Percentiles rank a stretch among this genome's conserved stretches.
Conservation (phyloP, 2,888 invertebrate genomes). For the Rhodophaea formosa region DNA sequence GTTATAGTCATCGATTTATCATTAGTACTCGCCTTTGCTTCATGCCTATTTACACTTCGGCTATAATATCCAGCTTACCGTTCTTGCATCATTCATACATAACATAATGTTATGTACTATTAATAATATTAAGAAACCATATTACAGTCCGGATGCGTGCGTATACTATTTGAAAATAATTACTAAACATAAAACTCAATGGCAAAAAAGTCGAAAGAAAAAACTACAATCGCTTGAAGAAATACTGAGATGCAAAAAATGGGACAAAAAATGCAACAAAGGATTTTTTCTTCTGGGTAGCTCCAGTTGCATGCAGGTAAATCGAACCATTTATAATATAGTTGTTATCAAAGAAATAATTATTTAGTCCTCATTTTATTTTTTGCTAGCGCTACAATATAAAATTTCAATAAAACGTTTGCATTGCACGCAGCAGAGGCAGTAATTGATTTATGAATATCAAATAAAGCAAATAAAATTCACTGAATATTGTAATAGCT, state of each 20-base stretch:
- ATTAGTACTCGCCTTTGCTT: too few species aligned
- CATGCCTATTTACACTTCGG: too few species aligned
- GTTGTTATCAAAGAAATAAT: constrained; percentile 1
- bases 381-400: background rate
- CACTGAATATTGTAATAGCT: constrained; percentile 31
- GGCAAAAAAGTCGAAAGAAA: constrained; percentile 27
- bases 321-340: background rate
- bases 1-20: too few species aligned
- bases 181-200: constrained; percentile 38
- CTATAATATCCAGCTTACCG: too few species aligned
- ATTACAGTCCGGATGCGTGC: constrained; percentile 31
- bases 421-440: background rate
- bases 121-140: constrained; percentile 28
- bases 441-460: constrained; percentile 5
- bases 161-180: constrained; percentile 47
- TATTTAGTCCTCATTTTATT: background rate
- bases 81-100: too few species aligned
- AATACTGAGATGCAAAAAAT: constrained; percentile 38
- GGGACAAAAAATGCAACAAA: constrained; percentile 43
- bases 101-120: too few species aligned
- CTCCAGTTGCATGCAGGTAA: constrained; percentile 31
- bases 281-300: constrained; percentile 36
- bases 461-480: constrained; percentile 25
- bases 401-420: background rate
- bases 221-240: constrained; percentile 22